Evolutionary conservation across 2,797 vertebrate genomes (phyloP).

Genomic region (Poeciliopsis paucimaculata): DNA sequence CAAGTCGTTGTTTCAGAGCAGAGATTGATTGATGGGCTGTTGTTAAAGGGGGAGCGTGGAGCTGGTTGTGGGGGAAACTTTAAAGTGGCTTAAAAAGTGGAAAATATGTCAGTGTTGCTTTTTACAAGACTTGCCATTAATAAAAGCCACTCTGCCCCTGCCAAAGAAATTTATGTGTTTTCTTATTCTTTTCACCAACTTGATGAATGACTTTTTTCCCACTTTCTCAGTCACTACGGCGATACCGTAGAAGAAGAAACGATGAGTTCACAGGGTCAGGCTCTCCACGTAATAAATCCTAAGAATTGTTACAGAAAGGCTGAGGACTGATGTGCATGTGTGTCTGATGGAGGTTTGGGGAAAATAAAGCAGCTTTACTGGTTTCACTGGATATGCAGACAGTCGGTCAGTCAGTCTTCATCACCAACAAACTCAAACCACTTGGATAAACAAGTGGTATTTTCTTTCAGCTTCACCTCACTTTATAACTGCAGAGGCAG

Average conservation of each 20-base stretch:
- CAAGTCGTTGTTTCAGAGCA: slow-evolving; percentile 12
- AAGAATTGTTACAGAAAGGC: background rate
- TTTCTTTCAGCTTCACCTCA: background rate
- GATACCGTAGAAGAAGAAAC: slow-evolving; percentile 1
- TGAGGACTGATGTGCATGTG: background rate
- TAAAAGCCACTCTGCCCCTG: background rate
- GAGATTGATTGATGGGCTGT: background rate
- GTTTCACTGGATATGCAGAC: background rate
- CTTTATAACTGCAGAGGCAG: background rate
- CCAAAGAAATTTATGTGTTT: background rate
- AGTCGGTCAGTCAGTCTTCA: background rate
- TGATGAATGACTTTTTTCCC: slow-evolving; percentile 7
- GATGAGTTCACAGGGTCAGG: slow-evolving; percentile 10
- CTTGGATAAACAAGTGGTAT: slow-evolving; percentile 1
- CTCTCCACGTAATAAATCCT: background rate
- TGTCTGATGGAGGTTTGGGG: background rate
- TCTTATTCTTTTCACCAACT: slow-evolving; percentile 4
- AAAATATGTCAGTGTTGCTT: background rate
- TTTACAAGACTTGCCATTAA: slow-evolving; percentile 11
- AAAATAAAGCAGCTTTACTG: background rate
- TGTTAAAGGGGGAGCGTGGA: background rate
- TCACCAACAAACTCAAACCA: slow-evolving; percentile 9
- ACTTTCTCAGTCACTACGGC: background rate
- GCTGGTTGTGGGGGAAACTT: background rate
- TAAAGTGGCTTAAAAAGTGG: background rate